Conservation (phyloP, 2,888 invertebrate species). For the Tetragnatha montana region DNA sequence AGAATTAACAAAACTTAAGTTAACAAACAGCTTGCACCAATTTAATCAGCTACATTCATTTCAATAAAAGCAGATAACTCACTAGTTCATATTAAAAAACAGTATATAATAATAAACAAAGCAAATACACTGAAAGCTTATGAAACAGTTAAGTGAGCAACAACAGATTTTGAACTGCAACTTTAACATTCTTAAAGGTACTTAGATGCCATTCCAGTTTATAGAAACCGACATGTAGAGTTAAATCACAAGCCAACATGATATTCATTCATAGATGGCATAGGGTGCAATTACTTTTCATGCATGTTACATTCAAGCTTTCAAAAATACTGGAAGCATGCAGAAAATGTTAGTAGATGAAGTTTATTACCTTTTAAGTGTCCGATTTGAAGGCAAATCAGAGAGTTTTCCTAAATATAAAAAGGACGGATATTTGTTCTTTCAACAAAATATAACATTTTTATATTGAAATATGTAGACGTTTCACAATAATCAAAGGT, state of each 20-base stretch:
- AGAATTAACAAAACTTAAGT: no score
- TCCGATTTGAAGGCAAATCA: slow-evolving; percentile 20
- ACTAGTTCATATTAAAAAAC: no score
- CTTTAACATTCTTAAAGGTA: not conserved
- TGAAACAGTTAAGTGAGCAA: no score
- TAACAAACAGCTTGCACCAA: no score
- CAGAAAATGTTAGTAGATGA: slow-evolving; percentile 38
- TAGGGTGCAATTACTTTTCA: not conserved
- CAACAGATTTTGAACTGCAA: no score
- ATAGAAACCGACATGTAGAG: slow-evolving; percentile 2
- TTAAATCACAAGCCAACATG: no score
- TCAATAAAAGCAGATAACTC: no score
- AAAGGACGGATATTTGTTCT: slow-evolving; percentile 66
- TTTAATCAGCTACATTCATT: no score
- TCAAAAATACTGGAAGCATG: not conserved
- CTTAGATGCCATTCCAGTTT: not conserved
- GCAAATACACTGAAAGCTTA: no score
- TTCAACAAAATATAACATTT: slow-evolving; percentile 40
- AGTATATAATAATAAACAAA: no score
- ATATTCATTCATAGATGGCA: not conserved
- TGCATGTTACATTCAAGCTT: not conserved
- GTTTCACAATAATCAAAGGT: slow-evolving; percentile 42
- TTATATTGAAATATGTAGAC: slow-evolving; percentile 40
- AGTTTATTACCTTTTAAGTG: slow-evolving; percentile 26
- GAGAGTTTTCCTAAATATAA: slow-evolving; percentile 39